These are phyloP conservation scores for Cirrhinus mrigala DNA, from an alignment of 2,797 vertebrate genomes.

Conservation along the genomic window DNA sequence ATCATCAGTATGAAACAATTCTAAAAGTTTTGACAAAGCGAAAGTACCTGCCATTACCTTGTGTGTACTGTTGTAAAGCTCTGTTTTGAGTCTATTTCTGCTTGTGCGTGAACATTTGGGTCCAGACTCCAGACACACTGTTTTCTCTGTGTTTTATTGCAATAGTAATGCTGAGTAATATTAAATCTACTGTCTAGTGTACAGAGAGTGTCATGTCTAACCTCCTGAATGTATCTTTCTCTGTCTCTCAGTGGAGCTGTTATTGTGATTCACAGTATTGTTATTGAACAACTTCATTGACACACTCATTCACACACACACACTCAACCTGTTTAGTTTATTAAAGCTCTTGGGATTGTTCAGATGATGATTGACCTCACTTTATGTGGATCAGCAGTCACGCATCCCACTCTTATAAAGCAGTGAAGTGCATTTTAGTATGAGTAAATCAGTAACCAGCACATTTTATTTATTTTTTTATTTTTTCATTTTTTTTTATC, in stretches of 20 bases:
- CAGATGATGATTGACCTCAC: conserved; percentile 9
- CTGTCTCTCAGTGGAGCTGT: not conserved
- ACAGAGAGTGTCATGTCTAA: conserved; percentile 5
- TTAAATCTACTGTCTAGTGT: conserved; percentile 72
- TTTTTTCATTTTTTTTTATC: not conserved
- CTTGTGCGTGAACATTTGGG: not conserved
- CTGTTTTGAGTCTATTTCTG: not conserved
- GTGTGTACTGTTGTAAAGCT: not conserved
- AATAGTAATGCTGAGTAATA: conserved; percentile 71
- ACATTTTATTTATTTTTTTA: not conserved
- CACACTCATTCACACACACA: not conserved
- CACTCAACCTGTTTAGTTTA: not conserved
- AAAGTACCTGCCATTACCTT: not conserved
- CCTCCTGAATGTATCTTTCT: not conserved
- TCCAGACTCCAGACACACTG: conserved; percentile 42
- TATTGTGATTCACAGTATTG: conserved; percentile 1
- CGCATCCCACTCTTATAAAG: not conserved
- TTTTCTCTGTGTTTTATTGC: conserved; percentile 73
- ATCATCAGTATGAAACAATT: too few relatives aligned
- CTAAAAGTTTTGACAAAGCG: not conserved
- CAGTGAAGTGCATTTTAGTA: conserved; percentile 5
- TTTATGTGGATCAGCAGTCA: not conserved
- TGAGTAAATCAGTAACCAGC: not conserved
- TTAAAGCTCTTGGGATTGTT: not conserved
- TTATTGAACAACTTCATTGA: not conserved